phyloP scores from a whole-genome alignment of 2,113 vertebrate genomes.

The Gallinago paraguaiae region DNA sequence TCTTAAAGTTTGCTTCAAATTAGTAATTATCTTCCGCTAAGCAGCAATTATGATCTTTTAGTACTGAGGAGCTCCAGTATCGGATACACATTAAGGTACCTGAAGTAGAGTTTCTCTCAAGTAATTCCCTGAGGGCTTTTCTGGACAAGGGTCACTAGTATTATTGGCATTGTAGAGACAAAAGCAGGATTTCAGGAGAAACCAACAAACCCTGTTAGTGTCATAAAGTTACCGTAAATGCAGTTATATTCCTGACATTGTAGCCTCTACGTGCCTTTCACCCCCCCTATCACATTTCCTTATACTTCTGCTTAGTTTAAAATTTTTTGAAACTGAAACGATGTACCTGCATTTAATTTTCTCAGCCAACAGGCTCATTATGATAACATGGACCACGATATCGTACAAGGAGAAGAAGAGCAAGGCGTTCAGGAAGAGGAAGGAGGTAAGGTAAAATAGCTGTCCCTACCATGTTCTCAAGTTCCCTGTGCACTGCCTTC shows the following conservation, averaged over 20 bases:
- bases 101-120: not conserved
- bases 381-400: conserved; percentile 84
- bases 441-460: conserved; percentile 74
- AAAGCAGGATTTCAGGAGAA: not conserved
- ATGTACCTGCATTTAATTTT: conserved; percentile 16
- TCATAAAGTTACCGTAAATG: not conserved
- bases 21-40: not conserved
- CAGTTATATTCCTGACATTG: not conserved
- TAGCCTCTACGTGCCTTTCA: not conserved
- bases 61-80: not conserved
- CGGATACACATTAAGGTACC: not conserved
- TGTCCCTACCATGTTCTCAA: not conserved
- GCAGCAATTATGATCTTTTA: not conserved
- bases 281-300: not conserved
- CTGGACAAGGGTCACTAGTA: not conserved
- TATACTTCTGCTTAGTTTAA: not conserved
- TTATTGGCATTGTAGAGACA: not conserved
- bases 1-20: not conserved
- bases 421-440: conserved; percentile 79
- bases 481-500: not conserved
- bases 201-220: not conserved
- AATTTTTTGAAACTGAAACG: not conserved
- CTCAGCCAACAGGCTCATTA: conserved; percentile 83
- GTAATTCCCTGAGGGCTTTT: not conserved
- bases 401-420: conserved; percentile 84